Evolutionary conservation across 2,113 vertebrate genomes (phyloP), one percentile per base, ranked within the genome.

Genomic region (Alouatta palliata): DNA sequence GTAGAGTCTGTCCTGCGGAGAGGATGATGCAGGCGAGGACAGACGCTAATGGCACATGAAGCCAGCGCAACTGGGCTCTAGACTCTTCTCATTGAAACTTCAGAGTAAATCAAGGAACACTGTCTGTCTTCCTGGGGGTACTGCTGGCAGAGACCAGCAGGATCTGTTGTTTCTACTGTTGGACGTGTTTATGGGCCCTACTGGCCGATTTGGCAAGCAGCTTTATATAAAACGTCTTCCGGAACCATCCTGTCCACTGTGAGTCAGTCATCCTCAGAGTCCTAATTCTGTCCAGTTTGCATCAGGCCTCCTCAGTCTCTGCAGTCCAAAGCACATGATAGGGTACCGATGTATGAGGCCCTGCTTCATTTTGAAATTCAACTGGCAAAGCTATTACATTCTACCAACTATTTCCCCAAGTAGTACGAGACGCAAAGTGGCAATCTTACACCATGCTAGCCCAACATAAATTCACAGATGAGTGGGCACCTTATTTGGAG

Each of bases 311-410:
- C 27, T 73, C 6, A 0, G 9, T 79, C 49, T 86, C 54, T 25
- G 17, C 4, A 90, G 86, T 30, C 58, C 49, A 27, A 23, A 81
- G n/a, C 21, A 47, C 32, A 25, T 8, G 40, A 79, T 30, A 66
- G 9, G 25, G 56, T 25, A 49, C 43, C 1, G 1, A 27, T 66
- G 66, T 92, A 77, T 73, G 86, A 79, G 76, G 49, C 21, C 76
- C 43, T 27, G 49, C 27, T 96, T 87, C 12, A 82, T 80, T 94
- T 87, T 90, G 68, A 81, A 90, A 92, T 79, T 80, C 68, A 92
- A 4, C 35, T 32, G 76, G 58, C 12, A 85, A 88, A 88, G 61
- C 20, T 86, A 19, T 56, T 45, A 5, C 64, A 52, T 54, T 10
- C 35, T 6, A 80, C 19, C 8, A 11, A 58, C 12, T 32, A 19